Evolutionary conservation across 2,113 vertebrate genomes (phyloP).

Genomic region (Capricornis sumatraensis): DNA sequence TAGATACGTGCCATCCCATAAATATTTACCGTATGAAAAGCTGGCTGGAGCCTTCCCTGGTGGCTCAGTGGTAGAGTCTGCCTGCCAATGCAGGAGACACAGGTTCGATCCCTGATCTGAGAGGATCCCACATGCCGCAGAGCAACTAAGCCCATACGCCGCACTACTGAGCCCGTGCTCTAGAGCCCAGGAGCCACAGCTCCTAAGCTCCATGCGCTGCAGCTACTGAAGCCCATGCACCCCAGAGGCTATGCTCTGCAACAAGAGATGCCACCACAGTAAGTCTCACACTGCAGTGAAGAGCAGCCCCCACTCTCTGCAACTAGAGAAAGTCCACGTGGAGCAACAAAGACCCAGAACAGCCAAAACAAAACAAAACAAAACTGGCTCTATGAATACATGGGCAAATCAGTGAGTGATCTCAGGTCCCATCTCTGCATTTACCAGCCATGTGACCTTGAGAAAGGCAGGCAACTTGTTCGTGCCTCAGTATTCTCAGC

Average conservation of each 20-base stretch:
- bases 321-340: neutral
- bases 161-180: accelerated
- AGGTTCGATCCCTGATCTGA: neutral
- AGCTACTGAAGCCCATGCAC: neutral
- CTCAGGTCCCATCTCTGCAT: neutral
- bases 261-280: neutral
- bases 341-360: neutral
- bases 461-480: neutral
- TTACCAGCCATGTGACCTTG: neutral
- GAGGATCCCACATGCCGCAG: neutral
- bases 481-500: neutral
- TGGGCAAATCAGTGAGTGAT: neutral
- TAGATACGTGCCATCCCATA: neutral
- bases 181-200: neutral
- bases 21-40: neutral
- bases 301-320: neutral
- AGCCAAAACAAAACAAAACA: neutral
- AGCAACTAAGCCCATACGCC: neutral
- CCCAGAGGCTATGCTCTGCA: neutral
- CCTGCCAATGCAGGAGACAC: neutral
- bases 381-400: neutral
- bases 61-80: neutral
- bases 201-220: neutral
- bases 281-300: neutral
- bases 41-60: neutral